Conservation (phyloP, 2,113 vertebrate species). For the Myrmecobius fasciatus region DNA sequence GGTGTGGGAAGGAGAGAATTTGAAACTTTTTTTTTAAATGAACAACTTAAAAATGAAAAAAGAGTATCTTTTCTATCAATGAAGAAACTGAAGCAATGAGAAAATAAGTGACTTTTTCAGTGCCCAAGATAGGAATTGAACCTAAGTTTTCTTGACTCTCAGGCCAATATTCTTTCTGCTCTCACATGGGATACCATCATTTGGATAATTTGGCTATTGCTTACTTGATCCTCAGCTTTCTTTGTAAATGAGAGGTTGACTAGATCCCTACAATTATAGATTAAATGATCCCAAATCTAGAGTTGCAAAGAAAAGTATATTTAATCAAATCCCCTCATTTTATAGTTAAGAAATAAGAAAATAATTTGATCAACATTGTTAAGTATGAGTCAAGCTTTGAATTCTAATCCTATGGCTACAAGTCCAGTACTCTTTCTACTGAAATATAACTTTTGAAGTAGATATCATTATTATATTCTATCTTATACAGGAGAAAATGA, state of each 20-base stretch:
- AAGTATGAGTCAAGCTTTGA: not conserved
- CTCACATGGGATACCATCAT: not conserved
- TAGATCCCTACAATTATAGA: not conserved
- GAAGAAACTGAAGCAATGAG: not conserved
- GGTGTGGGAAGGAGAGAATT: not conserved
- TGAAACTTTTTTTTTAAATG: not conserved
- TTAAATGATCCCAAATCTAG: not conserved
- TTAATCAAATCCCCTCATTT: not conserved
- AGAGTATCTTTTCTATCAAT: not conserved
- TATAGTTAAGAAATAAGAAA: not conserved
- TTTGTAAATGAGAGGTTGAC: not conserved
- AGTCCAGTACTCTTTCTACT: not conserved
- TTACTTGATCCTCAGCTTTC: not conserved
- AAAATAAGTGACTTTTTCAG: not conserved
- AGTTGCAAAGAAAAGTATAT: not conserved
- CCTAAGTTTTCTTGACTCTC: not conserved
- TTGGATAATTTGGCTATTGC: not conserved
- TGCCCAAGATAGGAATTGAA: not conserved
- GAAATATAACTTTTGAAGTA: not conserved
- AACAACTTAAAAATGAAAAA: not conserved
- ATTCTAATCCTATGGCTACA: not conserved
- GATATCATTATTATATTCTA: not conserved
- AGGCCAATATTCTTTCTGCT: not conserved
- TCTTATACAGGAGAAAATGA: not conserved
- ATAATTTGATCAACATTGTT: not conserved